These are phyloP conservation scores for Acleris cristana DNA, from an alignment of 2,888 invertebrate species.

Conservation along the genomic window DNA sequence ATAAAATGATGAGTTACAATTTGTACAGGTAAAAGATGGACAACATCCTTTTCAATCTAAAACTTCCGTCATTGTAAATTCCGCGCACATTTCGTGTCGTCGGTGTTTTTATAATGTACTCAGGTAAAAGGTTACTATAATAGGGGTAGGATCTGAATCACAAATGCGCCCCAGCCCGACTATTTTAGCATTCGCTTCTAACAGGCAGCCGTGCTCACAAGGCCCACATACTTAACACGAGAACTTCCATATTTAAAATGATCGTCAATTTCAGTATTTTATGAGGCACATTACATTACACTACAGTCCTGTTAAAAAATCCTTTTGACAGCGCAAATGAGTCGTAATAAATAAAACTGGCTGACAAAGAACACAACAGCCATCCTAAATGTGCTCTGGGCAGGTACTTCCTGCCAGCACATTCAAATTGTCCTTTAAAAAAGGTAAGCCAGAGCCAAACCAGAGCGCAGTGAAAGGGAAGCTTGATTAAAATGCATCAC, in stretches of 20 bases:
- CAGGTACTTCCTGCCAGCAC: slow-evolving; percentile 33
- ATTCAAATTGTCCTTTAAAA: slow-evolving; percentile 36
- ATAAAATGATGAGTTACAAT: neutral
- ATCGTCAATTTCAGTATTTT: slow-evolving; percentile 1
- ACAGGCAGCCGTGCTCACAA: slow-evolving; percentile 44
- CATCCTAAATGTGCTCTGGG: slow-evolving; percentile 19
- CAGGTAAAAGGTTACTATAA: slow-evolving; percentile 44
- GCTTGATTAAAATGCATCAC: slow-evolving; percentile 49
- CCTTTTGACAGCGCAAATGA: slow-evolving; percentile 17
- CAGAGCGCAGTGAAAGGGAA: slow-evolving; percentile 16
- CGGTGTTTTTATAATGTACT: slow-evolving; percentile 43
- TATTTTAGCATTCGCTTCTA: slow-evolving; percentile 47
- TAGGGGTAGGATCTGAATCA: slow-evolving; percentile 46
- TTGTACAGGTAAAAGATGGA: slow-evolving; percentile 1
- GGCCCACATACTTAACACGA: neutral
- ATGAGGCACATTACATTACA: neutral
- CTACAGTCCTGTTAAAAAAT: neutral
- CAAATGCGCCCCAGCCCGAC: slow-evolving; percentile 45
- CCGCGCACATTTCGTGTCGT: slow-evolving; percentile 20
- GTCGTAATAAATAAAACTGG: slow-evolving; percentile 14
- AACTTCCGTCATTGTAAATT: slow-evolving; percentile 27
- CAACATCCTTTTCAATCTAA: slow-evolving; percentile 29
- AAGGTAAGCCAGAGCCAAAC: slow-evolving; percentile 26
- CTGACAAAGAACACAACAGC: slow-evolving; percentile 28
- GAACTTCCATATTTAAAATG: slow-evolving; percentile 1